Percentiles rank a stretch among this genome's conserved stretches.
Conservation (phyloP, 2,888 invertebrate genomes). For the Apodemia hepburni region DNA sequence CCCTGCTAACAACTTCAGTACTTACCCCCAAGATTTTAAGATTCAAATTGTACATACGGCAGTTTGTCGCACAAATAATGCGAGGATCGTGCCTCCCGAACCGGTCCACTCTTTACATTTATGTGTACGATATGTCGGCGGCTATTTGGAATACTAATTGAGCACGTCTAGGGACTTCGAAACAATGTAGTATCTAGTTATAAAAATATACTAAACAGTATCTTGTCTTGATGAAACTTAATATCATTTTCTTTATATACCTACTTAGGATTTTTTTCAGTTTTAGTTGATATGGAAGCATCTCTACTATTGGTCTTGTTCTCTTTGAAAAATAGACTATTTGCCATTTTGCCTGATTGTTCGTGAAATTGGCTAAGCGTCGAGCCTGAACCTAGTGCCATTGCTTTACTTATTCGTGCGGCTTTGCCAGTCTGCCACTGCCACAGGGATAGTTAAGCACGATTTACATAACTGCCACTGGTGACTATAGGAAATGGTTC, state of each 20-base stretch:
- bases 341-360: too few species aligned
- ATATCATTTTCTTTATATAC: not conserved
- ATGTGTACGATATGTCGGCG: constrained; percentile 75
- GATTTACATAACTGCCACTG: too few species aligned
- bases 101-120: constrained; percentile 78
- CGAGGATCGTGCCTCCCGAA: constrained; percentile 69
- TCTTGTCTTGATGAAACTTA: constrained; percentile 1
- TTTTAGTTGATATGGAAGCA: too few species aligned
- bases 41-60: constrained; percentile 50
- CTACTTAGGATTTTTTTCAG: not conserved
- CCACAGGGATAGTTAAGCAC: too few species aligned
- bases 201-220: constrained; percentile 15
- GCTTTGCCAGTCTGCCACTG: too few species aligned
- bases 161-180: constrained; percentile 55
- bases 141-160: constrained; percentile 80
- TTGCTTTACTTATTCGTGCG: too few species aligned
- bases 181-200: constrained; percentile 39
- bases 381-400: too few species aligned
- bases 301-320: too few species aligned
- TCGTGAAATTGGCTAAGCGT: too few species aligned
- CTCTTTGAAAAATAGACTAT: too few species aligned
- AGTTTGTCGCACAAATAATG: constrained; percentile 45
- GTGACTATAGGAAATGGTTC: too few species aligned
- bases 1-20: constrained; percentile 59
- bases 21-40: constrained; percentile 59